A percentile compares a stretch with the other conserved stretches of the same genome.
These are phyloP conservation scores for Metalampra italica DNA, from an alignment of 2,888 invertebrate genomes.

Conservation along the genomic window DNA sequence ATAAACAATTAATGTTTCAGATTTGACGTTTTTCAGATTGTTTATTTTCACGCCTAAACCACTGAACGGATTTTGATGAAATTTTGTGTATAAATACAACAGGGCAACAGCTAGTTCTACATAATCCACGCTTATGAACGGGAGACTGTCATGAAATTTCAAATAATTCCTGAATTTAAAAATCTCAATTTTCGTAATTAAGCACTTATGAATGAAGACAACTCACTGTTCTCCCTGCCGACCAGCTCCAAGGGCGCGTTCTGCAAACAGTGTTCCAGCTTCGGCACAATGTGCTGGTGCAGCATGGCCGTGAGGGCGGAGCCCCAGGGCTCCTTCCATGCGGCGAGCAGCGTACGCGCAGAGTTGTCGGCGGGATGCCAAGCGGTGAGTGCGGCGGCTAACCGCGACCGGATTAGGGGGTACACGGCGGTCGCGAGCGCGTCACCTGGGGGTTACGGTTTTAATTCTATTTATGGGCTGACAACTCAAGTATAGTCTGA, in stretches of 20 bases:
- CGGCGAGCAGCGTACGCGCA: slow-evolving; percentile 92
- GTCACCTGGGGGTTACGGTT: slow-evolving; percentile 32
- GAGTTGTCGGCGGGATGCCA: slow-evolving; percentile 98
- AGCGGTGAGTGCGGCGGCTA: slow-evolving; percentile 91
- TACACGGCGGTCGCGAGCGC: slow-evolving; percentile 83
- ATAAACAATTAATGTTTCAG: too few relatives aligned
- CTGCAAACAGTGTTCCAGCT: slow-evolving; percentile 85
- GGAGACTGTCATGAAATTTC: too few relatives aligned
- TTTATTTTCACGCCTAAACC: too few relatives aligned
- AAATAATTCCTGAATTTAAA: too few relatives aligned
- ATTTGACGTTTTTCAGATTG: too few relatives aligned
- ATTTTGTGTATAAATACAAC: too few relatives aligned
- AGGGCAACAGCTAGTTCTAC: too few relatives aligned
- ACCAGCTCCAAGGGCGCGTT: slow-evolving; percentile 62
- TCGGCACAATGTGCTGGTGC: slow-evolving; percentile 92
- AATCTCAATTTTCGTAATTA: too few relatives aligned
- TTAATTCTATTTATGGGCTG: neutral
- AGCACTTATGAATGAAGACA: too few relatives aligned
- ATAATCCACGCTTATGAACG: too few relatives aligned
- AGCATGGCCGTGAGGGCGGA: slow-evolving; percentile 81
- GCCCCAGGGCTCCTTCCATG: slow-evolving; percentile 86
- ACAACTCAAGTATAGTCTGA: too few relatives aligned
- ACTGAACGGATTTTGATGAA: too few relatives aligned
- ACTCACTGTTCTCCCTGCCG: slow-evolving; percentile 52
- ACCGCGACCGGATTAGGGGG: slow-evolving; percentile 93